Evolutionary conservation across 2,797 vertebrate species (phyloP).

Genomic region (Microcaecilia unicolor): DNA sequence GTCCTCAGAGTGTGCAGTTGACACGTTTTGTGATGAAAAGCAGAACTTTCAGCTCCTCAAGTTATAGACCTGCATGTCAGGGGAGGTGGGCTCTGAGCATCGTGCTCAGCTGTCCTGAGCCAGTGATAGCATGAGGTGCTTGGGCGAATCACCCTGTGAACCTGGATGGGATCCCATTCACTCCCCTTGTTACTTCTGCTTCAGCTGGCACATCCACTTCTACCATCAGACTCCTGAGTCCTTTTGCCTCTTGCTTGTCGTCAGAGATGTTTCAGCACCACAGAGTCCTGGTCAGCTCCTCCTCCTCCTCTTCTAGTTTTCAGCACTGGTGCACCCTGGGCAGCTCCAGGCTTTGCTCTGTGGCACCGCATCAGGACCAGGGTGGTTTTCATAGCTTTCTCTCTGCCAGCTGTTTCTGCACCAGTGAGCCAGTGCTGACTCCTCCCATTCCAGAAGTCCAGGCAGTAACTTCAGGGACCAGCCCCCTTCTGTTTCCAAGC

Average conservation of each 20-base stretch:
- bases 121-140: too few species aligned
- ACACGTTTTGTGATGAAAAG: too few species aligned
- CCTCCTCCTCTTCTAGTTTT: background rate
- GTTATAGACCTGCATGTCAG: too few species aligned
- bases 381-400: background rate
- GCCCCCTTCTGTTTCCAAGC: too few species aligned
- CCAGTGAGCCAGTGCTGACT: conserved; percentile 23
- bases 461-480: conserved; percentile 24
- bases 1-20: too few species aligned
- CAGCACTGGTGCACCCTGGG: background rate
- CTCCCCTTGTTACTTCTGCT: background rate
- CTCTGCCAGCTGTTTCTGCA: background rate
- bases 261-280: conserved; percentile 1
- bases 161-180: background rate
- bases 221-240: too few species aligned
- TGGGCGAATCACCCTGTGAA: too few species aligned
- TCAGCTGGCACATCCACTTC: background rate
- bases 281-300: conserved; percentile 7
- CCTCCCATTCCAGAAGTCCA: conserved; percentile 41
- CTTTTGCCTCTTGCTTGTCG: too few species aligned
- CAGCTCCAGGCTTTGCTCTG: conserved; percentile 1
- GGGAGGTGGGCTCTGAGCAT: too few species aligned
- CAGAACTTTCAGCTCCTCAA: too few species aligned
- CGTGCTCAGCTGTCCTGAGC: too few species aligned
- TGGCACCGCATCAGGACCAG: conserved; percentile 4